Evolutionary conservation across 2,797 vertebrate genomes (phyloP), one percentile per base, ranked within the genome.

Genomic region (Gymnocypris eckloni): DNA sequence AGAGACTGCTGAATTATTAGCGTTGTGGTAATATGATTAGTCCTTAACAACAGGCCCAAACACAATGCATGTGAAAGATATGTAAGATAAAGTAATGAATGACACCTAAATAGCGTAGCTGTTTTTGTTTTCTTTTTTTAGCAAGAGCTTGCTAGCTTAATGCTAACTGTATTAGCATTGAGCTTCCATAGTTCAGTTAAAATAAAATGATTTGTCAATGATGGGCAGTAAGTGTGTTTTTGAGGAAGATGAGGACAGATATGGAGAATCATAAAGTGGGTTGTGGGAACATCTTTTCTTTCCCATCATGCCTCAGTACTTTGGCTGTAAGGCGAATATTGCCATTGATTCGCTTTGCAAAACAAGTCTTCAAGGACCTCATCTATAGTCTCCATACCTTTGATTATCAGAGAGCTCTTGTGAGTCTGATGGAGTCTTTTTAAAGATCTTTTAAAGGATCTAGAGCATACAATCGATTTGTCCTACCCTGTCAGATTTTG

Each of bases 1-100:
- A 39, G 39, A 54, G 50, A 41, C 54, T 25, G 45, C 88, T 89
- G 90, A 88, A 86, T 91, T 92, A 89, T 89, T 88, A 90, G 86
- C 87, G 71, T 88, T 91, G 88, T 77, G 81, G 10, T 91, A 91
- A 93, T 81, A 87, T 89, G 92, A 93, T 92, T 92, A 93, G 70
- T 64, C 33, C 22, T 48, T 33, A 81, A 39, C 43, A 80, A 86
- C 84, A 85, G 77, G 56, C 78, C 25, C 77, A 72, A 52, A 45
- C 66, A 20, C 18, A 61, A 75, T 48, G 6, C 43, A n/a, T 41
- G 72, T 66, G 33, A 45, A 54, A 43, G 50, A 59, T n/a, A 0
- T 13, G 25, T 28, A 28, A 28, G 25, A 28, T 28, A 28, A 28
- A 28, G 25, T 28, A 22, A 22, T 22, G 15, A 75, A 64, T 3